A percentile compares a stretch with the other conserved stretches of the same genome.
Evolutionary conservation across 1,140 invertebrate genomes (phyloP).

Genomic region (Drosophila malerkotliana): DNA sequence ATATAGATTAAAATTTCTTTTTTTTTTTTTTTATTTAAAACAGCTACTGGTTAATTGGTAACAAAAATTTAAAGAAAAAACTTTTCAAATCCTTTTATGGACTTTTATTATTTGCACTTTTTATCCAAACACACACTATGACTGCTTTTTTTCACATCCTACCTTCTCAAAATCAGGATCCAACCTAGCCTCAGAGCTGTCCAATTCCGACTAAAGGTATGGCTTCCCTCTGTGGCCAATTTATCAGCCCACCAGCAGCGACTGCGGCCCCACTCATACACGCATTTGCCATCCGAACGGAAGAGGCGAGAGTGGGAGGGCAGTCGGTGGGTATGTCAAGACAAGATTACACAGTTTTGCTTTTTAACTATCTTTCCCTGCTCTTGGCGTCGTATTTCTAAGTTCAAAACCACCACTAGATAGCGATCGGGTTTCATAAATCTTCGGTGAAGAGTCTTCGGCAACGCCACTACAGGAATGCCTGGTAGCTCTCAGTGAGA

Average conservation of each 20-base stretch:
- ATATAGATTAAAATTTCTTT: too few relatives aligned
- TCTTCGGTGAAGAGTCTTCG: conserved; percentile 29
- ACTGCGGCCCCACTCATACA: conserved; percentile 34
- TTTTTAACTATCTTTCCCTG: conserved; percentile 60
- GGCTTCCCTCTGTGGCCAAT: conserved; percentile 51
- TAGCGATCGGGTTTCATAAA: conserved; percentile 48
- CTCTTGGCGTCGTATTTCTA: conserved; percentile 55
- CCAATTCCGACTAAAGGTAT: conserved; percentile 44
- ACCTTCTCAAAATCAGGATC: background rate
- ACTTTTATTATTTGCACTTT: too few relatives aligned
- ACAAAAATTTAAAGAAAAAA: too few relatives aligned
- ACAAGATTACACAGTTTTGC: conserved; percentile 68
- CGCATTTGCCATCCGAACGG: background rate
- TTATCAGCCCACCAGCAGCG: conserved; percentile 56
- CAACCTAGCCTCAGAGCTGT: conserved; percentile 27
- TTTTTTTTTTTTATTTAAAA: too few relatives aligned
- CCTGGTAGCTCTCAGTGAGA: conserved; percentile 2
- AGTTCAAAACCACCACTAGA: conserved; percentile 43
- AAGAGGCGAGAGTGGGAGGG: background rate
- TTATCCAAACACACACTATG: too few relatives aligned
- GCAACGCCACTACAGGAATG: background rate
- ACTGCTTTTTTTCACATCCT: background rate
- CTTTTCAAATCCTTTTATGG: too few relatives aligned
- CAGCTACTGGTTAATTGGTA: too few relatives aligned
- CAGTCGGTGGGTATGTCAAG: conserved; percentile 20